Conservation (phyloP, 2,888 invertebrate genomes). For the Hypomecis atomaria region DNA sequence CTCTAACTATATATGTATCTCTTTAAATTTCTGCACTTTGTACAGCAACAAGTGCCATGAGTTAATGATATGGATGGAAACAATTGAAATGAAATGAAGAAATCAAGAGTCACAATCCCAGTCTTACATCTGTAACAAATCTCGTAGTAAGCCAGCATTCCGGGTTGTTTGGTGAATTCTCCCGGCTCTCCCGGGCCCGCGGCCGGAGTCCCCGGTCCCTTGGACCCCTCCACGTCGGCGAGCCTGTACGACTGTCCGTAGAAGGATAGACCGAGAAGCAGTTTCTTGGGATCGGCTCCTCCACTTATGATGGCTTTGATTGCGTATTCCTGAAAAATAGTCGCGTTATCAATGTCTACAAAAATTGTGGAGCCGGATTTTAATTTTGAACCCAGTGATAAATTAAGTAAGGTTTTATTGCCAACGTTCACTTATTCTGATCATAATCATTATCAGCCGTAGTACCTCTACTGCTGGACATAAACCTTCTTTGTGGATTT, state of each 20-base stretch:
- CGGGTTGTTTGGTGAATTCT: slow-evolving; percentile 93
- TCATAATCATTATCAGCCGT: too few species aligned
- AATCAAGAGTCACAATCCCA: too few species aligned
- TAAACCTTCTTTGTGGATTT: too few species aligned
- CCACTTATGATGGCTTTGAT: slow-evolving; percentile 89
- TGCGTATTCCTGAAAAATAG: slow-evolving; percentile 87
- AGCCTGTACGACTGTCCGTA: slow-evolving; percentile 95
- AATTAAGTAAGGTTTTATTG: too few species aligned
- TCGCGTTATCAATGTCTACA: neutral
- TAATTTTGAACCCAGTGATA: too few species aligned
- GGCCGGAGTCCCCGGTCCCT: slow-evolving; percentile 86
- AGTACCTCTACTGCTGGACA: too few species aligned
- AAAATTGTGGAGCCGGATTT: neutral
- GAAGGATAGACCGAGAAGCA: slow-evolving; percentile 92
- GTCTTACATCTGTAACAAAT: slow-evolving; percentile 87
- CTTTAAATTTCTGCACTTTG: too few species aligned
- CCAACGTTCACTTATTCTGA: too few species aligned
- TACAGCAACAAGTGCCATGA: too few species aligned
- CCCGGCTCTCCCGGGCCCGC: slow-evolving; percentile 92
- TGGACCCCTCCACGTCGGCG: slow-evolving; percentile 64
- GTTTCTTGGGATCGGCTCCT: slow-evolving; percentile 91
- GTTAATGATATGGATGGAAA: too few species aligned
- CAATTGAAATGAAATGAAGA: too few species aligned
- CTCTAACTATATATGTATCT: too few species aligned
- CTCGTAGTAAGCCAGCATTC: slow-evolving; percentile 95